phyloP scores from a whole-genome alignment of 2,797 vertebrate genomes.

The Mus caroli region DNA sequence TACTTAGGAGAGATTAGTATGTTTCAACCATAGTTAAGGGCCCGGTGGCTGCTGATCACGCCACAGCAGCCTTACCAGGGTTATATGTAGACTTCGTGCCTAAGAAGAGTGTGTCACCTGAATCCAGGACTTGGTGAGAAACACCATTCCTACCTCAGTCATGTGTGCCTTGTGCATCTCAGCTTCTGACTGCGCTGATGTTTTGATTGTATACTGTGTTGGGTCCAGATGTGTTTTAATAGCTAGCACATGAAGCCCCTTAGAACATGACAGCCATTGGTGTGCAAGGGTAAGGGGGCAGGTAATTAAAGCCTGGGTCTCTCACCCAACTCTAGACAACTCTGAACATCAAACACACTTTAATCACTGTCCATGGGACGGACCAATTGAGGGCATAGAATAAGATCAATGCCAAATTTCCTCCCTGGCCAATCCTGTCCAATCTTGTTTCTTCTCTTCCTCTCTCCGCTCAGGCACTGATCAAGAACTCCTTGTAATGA shows the following conservation, averaged over 20 bases:
- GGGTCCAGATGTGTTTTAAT: not conserved
- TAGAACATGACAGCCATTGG: not conserved
- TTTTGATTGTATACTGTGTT: not conserved
- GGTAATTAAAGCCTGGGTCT: not conserved
- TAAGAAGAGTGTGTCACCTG: not conserved
- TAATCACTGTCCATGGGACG: not conserved
- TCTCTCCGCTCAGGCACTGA: not conserved
- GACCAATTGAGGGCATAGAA: not conserved
- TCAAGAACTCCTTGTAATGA: conserved; percentile 15
- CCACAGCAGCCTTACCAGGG: not conserved
- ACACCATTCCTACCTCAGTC: not conserved
- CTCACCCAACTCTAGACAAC: not conserved
- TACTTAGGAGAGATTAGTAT: conserved; percentile 39
- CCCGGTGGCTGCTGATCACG: not conserved
- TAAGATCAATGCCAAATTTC: not conserved
- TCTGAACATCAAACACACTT: not conserved
- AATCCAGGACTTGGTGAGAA: not conserved
- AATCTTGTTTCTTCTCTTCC: not conserved
- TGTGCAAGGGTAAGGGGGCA: too few relatives aligned
- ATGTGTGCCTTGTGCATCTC: not conserved
- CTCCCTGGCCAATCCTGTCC: not conserved
- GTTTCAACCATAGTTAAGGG: not conserved
- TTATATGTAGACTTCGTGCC: too few relatives aligned
- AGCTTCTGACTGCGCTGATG: not conserved
- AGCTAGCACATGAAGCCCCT: not conserved